These are phyloP conservation scores for Spea hammondii DNA, from an alignment of 2,797 vertebrate genomes.

Conservation along the genomic window DNA sequence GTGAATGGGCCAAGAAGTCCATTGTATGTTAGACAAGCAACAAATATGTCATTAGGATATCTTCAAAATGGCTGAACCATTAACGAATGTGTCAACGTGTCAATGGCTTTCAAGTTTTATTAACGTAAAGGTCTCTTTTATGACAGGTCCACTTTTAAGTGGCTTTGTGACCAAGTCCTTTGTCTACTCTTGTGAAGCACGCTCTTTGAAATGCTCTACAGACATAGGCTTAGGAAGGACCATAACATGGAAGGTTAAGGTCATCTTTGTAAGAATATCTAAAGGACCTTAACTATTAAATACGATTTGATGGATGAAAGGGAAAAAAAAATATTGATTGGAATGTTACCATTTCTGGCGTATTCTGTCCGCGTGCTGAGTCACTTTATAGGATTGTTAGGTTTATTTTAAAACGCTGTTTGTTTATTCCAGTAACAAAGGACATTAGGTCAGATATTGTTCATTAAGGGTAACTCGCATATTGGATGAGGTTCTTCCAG, in stretches of 20 bases:
- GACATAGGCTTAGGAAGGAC: too few relatives aligned
- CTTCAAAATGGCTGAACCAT: too few relatives aligned
- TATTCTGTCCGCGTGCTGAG: constrained; percentile 1
- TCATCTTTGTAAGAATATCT: constrained; percentile 6
- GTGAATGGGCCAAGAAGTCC: too few relatives aligned
- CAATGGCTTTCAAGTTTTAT: too few relatives aligned
- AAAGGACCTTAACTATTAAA: constrained; percentile 1
- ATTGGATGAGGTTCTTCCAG: constrained; percentile 41
- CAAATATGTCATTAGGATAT: too few relatives aligned
- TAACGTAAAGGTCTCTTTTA: too few relatives aligned
- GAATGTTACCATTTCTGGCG: constrained; percentile 9
- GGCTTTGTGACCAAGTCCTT: too few relatives aligned
- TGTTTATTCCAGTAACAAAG: constrained; percentile 46
- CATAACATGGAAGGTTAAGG: not conserved
- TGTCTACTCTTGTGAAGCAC: too few relatives aligned
- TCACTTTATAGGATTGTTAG: constrained; percentile 25
- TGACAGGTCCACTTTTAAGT: too few relatives aligned
- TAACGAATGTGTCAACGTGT: too few relatives aligned
- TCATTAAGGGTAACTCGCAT: constrained; percentile 33
- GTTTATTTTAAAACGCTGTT: constrained; percentile 44
- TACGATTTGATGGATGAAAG: constrained; percentile 21
- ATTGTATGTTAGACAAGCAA: too few relatives aligned
- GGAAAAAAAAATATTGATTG: constrained; percentile 26
- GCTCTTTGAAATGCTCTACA: too few relatives aligned
- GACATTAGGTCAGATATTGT: constrained; percentile 35